Base-by-base conservation (phyloP, 2,888 invertebrate species). In the Auanema freiburgensis region DNA sequence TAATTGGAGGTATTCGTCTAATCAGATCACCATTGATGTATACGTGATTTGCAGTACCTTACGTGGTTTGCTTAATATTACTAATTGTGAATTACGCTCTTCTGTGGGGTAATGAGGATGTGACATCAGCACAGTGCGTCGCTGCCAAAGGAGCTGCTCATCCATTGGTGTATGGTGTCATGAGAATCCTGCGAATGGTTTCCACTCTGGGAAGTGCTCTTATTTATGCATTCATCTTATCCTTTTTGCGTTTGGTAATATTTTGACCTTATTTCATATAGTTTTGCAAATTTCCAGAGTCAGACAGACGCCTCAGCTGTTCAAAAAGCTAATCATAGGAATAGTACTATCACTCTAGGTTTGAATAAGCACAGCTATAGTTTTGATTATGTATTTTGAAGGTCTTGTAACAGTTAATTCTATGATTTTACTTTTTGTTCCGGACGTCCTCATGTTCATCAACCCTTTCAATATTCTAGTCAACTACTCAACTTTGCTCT, bases 81-180 rank as follows among this genome's bases (percentile, higher is more conserved):
- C 57, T 66, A 3, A 54, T 66, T 2, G 10, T 64, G 10, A 71
- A 71, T 21, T 63, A 58, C n/a, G 14, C 62, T 8, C 44, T 71
- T n/a, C 41, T 64, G 0, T 63, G 66, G 51, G 63, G 50, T 5
- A 43, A 46, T 2, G 25, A 60, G 6, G 51, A 59, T 2, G 54
- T 49, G 21, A 71, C 61, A 1, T 23, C 68, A 12, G 63, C 63
- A 1, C 40, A 63, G 2, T 71, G 71, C 40, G 63, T 71, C 5
- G 71, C 71, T 1, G 66, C 71, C 4, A 71, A 71, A 44, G 71
- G 71, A 24, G 71, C 68, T n/a, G 71, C 71, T 43, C 68, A 68
- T 66, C 71, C 60, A 24, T 44, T 66, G 12, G 63, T 66, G 6
- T 71, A 71, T 46, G 66, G 66, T 24, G 59, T 62, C 0, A 71